Conservation (phyloP, 1,140 invertebrate species). For the Ceratosolen solmsi region DNA sequence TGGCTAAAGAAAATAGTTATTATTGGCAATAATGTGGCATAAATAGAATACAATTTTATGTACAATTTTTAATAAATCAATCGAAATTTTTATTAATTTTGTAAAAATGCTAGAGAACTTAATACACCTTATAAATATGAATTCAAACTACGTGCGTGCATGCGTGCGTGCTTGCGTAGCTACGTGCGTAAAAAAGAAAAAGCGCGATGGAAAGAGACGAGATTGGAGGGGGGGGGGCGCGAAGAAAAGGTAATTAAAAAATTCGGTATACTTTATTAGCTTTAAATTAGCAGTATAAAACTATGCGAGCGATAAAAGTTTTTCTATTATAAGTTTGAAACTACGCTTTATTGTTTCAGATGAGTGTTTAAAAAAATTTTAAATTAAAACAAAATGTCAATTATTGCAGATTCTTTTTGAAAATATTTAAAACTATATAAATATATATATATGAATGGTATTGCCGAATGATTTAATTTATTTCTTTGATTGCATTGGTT, state of each 20-base stretch:
- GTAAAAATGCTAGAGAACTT: not conserved
- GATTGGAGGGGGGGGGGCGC: not conserved
- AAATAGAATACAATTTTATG: no score
- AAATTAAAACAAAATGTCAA: slow-evolving; percentile 7
- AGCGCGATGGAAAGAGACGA: not conserved
- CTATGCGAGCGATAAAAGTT: slow-evolving; percentile 5
- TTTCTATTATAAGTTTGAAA: slow-evolving; percentile 27
- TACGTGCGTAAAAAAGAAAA: not conserved
- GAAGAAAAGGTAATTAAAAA: slow-evolving; percentile 7
- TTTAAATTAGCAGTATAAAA: slow-evolving; percentile 22
- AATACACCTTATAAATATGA: not conserved
- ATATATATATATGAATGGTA: no score
- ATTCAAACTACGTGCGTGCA: not conserved
- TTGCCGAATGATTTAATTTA: not conserved
- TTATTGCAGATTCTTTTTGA: not conserved
- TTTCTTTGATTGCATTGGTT: not conserved
- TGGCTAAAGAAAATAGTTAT: no score
- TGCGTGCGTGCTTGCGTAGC: no score
- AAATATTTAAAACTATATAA: no score
- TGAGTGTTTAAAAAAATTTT: no score
- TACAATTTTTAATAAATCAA: no score
- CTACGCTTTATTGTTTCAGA: not conserved
- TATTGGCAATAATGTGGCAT: no score
- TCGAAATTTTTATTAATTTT: not conserved
- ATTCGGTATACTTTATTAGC: slow-evolving; percentile 6